phyloP scores from a whole-genome alignment of 2,113 vertebrate genomes.

The Reinhardtius hippoglossoides region DNA sequence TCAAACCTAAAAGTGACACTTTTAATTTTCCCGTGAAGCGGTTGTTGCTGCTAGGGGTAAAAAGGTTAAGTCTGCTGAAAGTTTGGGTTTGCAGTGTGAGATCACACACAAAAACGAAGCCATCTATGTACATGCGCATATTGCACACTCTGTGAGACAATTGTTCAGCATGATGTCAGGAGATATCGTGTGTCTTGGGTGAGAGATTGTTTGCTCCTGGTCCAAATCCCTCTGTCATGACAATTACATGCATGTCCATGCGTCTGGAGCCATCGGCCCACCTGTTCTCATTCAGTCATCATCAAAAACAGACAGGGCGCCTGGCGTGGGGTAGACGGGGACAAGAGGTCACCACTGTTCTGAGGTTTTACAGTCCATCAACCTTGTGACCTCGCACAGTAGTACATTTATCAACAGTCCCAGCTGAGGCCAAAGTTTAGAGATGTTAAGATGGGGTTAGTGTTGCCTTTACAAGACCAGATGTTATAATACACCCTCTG shows the following conservation, averaged over 20 bases:
- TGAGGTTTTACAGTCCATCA: not conserved
- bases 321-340: constrained; percentile 8
- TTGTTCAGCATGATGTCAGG: constrained; percentile 62
- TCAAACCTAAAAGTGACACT: not conserved
- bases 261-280: constrained; percentile 69
- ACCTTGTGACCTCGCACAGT: not conserved
- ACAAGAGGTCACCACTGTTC: constrained; percentile 20
- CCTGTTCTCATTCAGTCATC: constrained; percentile 75
- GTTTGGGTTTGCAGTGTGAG: not conserved
- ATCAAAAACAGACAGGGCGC: constrained; percentile 20
- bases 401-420: not conserved
- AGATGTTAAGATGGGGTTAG: not conserved
- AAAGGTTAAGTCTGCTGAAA: not conserved
- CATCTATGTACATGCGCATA: not conserved
- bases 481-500: no score
- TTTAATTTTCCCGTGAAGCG: not conserved
- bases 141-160: not conserved
- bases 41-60: not conserved
- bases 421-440: not conserved
- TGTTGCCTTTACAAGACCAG: not conserved
- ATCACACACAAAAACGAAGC: not conserved
- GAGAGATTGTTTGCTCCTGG: constrained; percentile 32
- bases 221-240: constrained; percentile 67
- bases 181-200: constrained; percentile 56
- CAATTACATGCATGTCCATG: constrained; percentile 63